Evolutionary conservation across 2,888 invertebrate genomes (phyloP), one percentile per base, ranked within the genome.

Genomic region (Hirtodrosophila trivittata): DNA sequence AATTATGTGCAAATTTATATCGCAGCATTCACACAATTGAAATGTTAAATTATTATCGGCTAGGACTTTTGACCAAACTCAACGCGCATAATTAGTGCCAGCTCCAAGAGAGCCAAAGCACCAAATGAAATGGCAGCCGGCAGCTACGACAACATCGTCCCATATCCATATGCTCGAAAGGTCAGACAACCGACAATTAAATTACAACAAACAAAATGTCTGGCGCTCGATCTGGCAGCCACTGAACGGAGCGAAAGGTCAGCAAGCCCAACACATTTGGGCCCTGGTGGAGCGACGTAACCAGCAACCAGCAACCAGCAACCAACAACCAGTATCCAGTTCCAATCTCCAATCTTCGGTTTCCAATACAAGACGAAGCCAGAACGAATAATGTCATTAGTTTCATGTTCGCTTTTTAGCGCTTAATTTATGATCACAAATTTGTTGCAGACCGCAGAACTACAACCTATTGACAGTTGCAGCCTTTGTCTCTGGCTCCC

Each of bases 341-440:
- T 9, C 0, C 12, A 21, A 13, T 28, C 28, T n/a, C 5, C 33
- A 13, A 10, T 33, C 45, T 9, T 8, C 33, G 2, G 18, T 32
- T 14, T 5, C 26, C n/a, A 8, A 13, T 14, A 1, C 14, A 26
- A 4, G 9, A n/a, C 4, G 1, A 8, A 10, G 32, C 14, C 18
- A 35, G 21, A 50, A 46, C 41, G 63, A 75, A 75, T 63, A 75
- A 72, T 73, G 73, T 56, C 63, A 75, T 62, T 71, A 58, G 66
- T 52, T 70, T 67, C 54, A 62, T 75, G 66, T 67, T 73, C 63
- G 64, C 57, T 60, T 68, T 52, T 65, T 63, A 45, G 28, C 18
- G 56, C 66, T 86, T 82, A 82, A 87, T 82, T 87, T 82, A 85
- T 82, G 70, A 66, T 63, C 58, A 12, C 82, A 77, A 82, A 87